phyloP scores from a whole-genome alignment of 2,888 invertebrate genomes.

The Steromphala cineraria region DNA sequence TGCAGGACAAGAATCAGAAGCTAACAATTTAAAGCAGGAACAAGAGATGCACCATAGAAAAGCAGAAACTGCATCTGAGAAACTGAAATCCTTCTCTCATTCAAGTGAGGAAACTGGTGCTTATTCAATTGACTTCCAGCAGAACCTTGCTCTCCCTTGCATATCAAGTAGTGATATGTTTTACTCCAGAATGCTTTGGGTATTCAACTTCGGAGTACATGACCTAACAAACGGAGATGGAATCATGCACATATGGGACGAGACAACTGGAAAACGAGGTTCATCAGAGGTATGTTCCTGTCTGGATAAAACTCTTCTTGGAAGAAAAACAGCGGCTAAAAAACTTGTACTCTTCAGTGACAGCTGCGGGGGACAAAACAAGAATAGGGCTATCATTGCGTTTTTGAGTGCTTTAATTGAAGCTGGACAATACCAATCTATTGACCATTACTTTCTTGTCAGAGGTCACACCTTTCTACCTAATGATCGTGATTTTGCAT shows the following conservation, averaged over 20 bases:
- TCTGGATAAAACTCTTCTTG: no score
- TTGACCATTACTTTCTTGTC: no score
- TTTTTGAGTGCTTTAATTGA: no score
- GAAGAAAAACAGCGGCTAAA: no score
- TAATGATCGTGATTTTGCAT: not conserved
- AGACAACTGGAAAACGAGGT: no score
- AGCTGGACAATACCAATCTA: no score
- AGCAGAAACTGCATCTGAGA: constrained; percentile 25
- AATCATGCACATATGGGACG: no score
- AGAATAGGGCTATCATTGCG: no score
- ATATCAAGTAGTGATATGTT: constrained; percentile 26
- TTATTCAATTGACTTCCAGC: constrained; percentile 30
- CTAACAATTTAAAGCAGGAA: not conserved
- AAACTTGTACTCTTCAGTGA: no score
- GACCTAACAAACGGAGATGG: not conserved
- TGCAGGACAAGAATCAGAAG: not conserved
- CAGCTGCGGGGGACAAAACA: no score
- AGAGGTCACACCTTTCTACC: no score
- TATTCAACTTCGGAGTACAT: not conserved
- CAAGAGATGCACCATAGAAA: constrained; percentile 24
- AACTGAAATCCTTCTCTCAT: not conserved
- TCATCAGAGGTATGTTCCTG: constrained; percentile 2
- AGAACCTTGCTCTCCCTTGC: constrained; percentile 26
- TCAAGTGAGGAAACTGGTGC: constrained; percentile 9
- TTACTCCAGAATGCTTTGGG: not conserved